Evolutionary conservation across 2,888 invertebrate genomes (phyloP).

Genomic region (Ophraella communa): DNA sequence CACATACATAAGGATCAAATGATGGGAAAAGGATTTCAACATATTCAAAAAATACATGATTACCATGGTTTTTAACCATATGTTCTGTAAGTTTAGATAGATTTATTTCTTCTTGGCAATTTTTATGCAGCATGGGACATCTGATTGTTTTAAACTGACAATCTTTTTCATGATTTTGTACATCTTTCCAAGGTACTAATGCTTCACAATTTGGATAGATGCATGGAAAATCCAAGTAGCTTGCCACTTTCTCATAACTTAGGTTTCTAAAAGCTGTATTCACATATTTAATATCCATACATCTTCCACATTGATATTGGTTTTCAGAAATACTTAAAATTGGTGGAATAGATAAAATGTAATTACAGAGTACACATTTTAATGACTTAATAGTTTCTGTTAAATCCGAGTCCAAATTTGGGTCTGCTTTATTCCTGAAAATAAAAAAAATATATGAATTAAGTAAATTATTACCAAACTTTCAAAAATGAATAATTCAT

Average conservation of each 20-base stretch:
- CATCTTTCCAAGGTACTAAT: not conserved
- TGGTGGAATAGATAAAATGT: not conserved
- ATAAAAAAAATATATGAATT: not conserved
- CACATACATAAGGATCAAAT: not conserved
- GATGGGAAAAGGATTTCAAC: not conserved
- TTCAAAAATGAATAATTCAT: no score
- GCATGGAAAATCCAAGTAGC: not conserved
- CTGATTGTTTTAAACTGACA: not conserved
- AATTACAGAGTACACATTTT: not conserved
- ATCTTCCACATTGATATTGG: constrained; percentile 1
- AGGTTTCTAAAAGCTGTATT: not conserved
- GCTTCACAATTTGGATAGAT: not conserved
- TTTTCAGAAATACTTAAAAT: not conserved
- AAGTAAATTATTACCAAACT: no score
- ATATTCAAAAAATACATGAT: not conserved
- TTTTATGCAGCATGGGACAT: not conserved
- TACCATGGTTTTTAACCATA: not conserved
- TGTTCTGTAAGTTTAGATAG: not conserved
- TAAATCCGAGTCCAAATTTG: not conserved
- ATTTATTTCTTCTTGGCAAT: not conserved
- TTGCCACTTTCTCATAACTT: constrained; percentile 1
- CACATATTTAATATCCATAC: not conserved
- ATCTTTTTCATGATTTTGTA: constrained; percentile 1
- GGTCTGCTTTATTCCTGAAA: not conserved
- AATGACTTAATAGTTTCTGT: not conserved